These are phyloP conservation scores for Lagenorhynchus albirostris DNA, from an alignment of 2,113 vertebrate genomes.

Conservation along the genomic window DNA sequence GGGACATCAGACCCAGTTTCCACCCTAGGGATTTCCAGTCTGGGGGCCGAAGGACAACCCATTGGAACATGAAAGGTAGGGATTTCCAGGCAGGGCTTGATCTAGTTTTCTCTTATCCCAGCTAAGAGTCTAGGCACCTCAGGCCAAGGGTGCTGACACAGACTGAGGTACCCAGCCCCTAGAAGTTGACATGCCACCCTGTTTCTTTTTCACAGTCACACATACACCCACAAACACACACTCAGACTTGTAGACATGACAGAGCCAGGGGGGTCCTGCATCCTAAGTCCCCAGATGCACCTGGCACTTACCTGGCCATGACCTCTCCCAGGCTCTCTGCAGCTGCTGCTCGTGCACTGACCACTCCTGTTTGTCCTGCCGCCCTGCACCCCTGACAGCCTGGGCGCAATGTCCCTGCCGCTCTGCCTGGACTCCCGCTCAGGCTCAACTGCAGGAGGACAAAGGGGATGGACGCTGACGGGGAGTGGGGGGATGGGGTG, in stretches of 20 bases:
- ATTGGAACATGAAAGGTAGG: background rate
- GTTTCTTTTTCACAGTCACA: background rate
- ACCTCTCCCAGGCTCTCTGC: background rate
- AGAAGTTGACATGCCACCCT: background rate
- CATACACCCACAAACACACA: background rate
- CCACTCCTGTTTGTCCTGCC: background rate
- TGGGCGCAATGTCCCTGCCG: background rate
- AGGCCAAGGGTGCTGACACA: background rate
- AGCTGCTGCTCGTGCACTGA: background rate
- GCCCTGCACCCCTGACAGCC: background rate
- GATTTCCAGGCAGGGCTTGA: background rate
- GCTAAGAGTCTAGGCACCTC: background rate
- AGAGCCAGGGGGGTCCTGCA: no score
- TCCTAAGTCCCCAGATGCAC: background rate
- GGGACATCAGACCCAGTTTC: background rate
- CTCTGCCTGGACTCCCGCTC: constrained; percentile 24
- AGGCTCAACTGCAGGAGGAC: constrained; percentile 43
- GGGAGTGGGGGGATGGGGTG: no score
- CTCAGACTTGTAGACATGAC: background rate
- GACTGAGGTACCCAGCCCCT: background rate
- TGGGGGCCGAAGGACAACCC: background rate
- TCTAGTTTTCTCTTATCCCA: background rate
- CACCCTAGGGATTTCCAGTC: background rate
- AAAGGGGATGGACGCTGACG: constrained; percentile 62
- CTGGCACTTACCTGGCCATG: constrained; percentile 55